These are phyloP conservation scores for Poecile montanus DNA, from an alignment of 2,797 vertebrate species.

Conservation along the genomic window DNA sequence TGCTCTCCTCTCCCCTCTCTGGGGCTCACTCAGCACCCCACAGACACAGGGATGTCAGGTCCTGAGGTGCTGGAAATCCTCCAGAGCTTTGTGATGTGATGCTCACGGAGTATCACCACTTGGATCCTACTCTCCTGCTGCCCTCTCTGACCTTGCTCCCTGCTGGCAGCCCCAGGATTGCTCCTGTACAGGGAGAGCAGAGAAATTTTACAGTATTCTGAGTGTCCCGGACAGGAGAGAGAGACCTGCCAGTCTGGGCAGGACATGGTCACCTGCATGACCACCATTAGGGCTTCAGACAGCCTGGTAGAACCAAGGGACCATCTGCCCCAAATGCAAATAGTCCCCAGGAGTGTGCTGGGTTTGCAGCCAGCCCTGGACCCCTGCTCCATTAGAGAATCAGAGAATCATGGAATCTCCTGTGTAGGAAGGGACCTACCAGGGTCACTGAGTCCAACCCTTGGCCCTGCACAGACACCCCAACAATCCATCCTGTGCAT, in stretches of 20 bases:
- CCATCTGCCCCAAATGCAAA: background rate
- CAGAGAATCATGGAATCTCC: background rate
- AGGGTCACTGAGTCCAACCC: background rate
- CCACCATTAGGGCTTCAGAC: background rate
- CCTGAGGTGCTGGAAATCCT: background rate
- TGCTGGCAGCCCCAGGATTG: background rate
- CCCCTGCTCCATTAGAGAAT: background rate
- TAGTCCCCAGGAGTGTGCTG: background rate
- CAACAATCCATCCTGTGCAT: background rate
- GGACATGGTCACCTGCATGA: background rate
- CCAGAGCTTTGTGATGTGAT: background rate
- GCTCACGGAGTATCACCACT: fast-evolving
- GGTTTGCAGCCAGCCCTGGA: background rate
- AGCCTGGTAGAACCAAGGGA: background rate
- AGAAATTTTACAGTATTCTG: background rate
- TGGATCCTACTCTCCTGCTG: background rate
- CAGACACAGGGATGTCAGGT: background rate
- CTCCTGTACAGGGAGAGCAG: background rate
- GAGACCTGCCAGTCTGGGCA: background rate
- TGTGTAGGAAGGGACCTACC: background rate
- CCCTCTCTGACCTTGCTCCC: background rate
- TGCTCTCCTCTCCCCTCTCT: background rate
- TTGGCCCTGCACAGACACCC: background rate
- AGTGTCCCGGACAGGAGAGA: background rate
- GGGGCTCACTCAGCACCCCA: background rate